Percentiles rank a stretch among this genome's conserved stretches.
These are phyloP conservation scores for Anniella stebbinsi DNA, from an alignment of 2,797 vertebrate genomes.

Conservation along the genomic window DNA sequence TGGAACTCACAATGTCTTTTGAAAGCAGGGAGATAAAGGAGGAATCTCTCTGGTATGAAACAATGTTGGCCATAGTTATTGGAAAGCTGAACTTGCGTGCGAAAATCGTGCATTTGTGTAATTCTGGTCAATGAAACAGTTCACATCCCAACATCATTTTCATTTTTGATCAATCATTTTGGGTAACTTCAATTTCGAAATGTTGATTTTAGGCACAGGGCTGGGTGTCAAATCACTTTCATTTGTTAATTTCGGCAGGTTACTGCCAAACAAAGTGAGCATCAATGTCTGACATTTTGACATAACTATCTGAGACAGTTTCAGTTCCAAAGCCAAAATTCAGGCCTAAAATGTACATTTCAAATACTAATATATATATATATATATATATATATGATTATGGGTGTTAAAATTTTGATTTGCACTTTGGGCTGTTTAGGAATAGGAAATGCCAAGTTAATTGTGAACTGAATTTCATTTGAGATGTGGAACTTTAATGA, in stretches of 20 bases:
- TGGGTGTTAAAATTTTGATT: not conserved
- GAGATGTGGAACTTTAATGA: not conserved
- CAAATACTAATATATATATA: not conserved
- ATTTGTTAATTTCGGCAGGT: not conserved
- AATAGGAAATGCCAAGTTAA: not conserved
- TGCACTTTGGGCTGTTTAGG: not conserved
- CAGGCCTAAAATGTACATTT: not conserved
- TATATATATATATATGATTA: too few relatives aligned
- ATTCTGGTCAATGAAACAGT: too few relatives aligned
- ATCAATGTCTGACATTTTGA: too few relatives aligned
- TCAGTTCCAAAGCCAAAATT: not conserved
- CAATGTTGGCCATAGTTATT: rapidly evolving
- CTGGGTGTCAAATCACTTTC: not conserved
- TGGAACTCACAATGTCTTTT: not conserved
- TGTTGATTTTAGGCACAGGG: not conserved
- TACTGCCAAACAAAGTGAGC: too few relatives aligned
- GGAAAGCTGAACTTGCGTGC: not conserved
- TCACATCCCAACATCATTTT: not conserved
- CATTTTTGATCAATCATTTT: not conserved
- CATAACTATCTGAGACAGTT: too few relatives aligned
- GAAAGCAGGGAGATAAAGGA: too few relatives aligned
- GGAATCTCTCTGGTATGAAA: too few relatives aligned
- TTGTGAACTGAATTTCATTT: not conserved
- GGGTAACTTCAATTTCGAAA: too few relatives aligned
- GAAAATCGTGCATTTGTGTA: not conserved